phyloP scores from a whole-genome alignment of 2,797 vertebrate species.

The Sciurus vulgaris region DNA sequence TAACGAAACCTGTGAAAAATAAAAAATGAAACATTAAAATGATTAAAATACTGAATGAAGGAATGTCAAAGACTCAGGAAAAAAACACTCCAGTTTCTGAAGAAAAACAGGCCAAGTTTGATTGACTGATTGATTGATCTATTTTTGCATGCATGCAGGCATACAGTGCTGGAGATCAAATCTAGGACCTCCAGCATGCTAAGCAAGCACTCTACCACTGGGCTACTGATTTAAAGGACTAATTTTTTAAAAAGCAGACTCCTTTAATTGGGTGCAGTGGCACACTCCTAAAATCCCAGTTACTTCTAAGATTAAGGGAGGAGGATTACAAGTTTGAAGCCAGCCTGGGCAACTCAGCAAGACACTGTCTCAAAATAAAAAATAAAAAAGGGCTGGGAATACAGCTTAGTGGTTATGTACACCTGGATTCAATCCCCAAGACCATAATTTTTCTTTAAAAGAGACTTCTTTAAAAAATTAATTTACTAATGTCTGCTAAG shows the following conservation, averaged over 20 bases:
- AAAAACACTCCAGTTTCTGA: no score
- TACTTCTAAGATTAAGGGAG: neutral
- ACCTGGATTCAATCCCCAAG: neutral
- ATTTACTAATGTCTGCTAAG: neutral
- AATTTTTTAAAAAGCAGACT: constrained; percentile 9
- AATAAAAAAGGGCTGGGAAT: neutral
- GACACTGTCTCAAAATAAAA: neutral
- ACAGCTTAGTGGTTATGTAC: neutral
- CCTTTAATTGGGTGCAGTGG: neutral
- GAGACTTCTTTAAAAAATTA: neutral
- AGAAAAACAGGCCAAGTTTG: neutral
- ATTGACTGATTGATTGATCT: neutral
- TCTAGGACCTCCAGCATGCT: neutral
- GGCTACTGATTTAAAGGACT: neutral
- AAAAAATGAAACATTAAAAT: constrained; percentile 63
- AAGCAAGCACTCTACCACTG: neutral
- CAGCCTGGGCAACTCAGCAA: neutral
- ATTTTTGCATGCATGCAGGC: neutral
- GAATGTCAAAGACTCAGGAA: neutral
- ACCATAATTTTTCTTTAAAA: neutral
- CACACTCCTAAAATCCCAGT: neutral
- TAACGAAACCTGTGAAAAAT: constrained; percentile 94
- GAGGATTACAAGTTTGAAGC: neutral
- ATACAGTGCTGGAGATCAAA: neutral
- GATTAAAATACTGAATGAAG: constrained; percentile 53